phyloP scores from a whole-genome alignment of 1,140 invertebrate species.

The Vollenhovia emeryi region DNA sequence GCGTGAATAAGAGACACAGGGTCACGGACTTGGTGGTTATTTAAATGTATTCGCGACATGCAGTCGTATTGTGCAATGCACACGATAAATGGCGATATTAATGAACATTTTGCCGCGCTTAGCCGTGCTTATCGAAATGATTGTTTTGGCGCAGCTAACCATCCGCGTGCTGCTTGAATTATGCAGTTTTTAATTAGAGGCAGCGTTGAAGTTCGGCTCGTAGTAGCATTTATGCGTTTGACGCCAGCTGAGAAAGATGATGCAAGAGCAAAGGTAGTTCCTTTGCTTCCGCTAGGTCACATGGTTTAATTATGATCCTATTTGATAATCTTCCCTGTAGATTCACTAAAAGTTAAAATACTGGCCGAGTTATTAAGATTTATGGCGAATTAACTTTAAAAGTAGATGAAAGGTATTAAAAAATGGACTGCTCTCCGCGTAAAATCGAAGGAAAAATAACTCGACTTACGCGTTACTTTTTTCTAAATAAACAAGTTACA shows the following conservation, averaged over 20 bases:
- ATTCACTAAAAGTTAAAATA: background rate
- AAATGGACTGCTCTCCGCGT: background rate
- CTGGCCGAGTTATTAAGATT: background rate
- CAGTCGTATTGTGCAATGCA: background rate
- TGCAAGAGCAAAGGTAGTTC: background rate
- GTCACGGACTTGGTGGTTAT: background rate
- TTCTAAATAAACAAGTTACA: background rate
- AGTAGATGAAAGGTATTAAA: background rate
- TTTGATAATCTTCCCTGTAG: background rate
- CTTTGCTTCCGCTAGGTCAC: background rate
- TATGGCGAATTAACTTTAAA: background rate
- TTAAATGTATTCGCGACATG: constrained; percentile 4
- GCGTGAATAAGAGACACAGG: background rate
- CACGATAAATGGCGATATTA: background rate
- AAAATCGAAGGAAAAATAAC: background rate
- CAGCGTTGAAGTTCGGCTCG: background rate
- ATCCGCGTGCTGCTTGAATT: background rate
- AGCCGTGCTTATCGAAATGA: background rate
- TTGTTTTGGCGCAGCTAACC: background rate
- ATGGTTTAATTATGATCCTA: constrained; percentile 10
- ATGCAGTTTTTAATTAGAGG: constrained; percentile 35
- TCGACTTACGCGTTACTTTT: background rate
- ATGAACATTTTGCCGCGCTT: background rate
- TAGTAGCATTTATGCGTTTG: background rate
- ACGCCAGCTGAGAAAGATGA: background rate